phyloP scores from a whole-genome alignment of 2,797 vertebrate genomes.

The Bovichtus variegatus region DNA sequence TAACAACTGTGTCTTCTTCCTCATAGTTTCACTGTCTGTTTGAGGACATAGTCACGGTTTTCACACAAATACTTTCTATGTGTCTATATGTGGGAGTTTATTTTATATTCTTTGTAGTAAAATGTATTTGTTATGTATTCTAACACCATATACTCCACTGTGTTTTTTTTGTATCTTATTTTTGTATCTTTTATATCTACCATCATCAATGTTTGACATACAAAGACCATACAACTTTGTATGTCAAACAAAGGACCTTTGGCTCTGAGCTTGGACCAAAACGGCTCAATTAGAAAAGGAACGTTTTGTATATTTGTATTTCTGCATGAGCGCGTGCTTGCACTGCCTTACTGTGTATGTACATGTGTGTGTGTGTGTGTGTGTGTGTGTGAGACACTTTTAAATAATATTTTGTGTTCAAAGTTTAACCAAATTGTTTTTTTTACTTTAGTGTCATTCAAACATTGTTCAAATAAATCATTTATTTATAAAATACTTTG shows the following conservation, averaged over 20 bases:
- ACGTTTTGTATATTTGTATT: no score
- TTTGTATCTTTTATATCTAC: background rate
- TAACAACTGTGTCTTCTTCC: slow-evolving; percentile 23
- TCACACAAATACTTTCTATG: background rate
- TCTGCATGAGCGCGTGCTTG: no score
- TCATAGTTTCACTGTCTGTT: slow-evolving; percentile 36
- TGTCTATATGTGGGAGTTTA: slow-evolving; percentile 17
- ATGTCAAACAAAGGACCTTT: slow-evolving; percentile 38
- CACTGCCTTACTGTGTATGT: background rate
- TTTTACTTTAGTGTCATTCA: background rate
- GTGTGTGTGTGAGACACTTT: slow-evolving; percentile 24
- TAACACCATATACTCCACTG: background rate
- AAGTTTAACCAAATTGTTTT: background rate
- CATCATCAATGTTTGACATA: no score
- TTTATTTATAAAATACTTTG: background rate
- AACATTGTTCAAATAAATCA: background rate
- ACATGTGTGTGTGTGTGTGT: slow-evolving; percentile 15
- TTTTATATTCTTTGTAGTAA: slow-evolving; percentile 24
- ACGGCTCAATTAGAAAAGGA: no score
- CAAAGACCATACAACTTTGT: no score
- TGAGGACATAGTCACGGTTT: slow-evolving; percentile 19
- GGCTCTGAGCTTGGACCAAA: no score
- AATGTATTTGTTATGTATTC: slow-evolving; percentile 34
- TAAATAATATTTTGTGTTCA: background rate
- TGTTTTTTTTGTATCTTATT: slow-evolving; percentile 16